A percentile compares a stretch with the other conserved stretches of the same genome.
phyloP scores from a whole-genome alignment of 2,113 vertebrate genomes.

The Cyphomyrus plagiostoma region DNA sequence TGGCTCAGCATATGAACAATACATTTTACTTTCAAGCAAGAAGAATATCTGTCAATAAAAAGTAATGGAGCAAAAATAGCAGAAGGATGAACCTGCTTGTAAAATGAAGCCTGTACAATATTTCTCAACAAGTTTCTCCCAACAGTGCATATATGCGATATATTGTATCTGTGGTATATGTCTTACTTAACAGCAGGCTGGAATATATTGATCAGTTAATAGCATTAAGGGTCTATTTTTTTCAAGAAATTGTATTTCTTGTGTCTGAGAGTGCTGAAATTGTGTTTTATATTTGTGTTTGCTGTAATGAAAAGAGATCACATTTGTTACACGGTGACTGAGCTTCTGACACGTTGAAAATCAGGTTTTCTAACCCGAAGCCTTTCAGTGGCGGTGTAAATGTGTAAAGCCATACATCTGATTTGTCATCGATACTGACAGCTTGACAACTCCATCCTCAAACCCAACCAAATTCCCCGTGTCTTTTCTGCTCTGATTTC shows the following conservation, averaged over 20 bases:
- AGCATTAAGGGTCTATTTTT: background rate
- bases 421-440: background rate
- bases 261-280: background rate
- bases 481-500: slow-evolving; percentile 15
- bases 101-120: background rate
- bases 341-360: background rate
- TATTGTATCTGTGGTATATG: background rate
- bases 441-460: background rate
- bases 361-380: background rate
- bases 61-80: background rate
- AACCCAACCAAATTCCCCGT: background rate
- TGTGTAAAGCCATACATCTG: background rate
- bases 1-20: background rate
- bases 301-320: background rate
- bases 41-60: background rate
- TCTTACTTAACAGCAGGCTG: background rate
- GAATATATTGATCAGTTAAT: background rate
- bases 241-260: background rate
- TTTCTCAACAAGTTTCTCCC: background rate
- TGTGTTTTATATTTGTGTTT: background rate
- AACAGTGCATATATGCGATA: background rate
- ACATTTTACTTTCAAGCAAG: background rate
- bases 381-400: background rate
- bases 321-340: background rate
- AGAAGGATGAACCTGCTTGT: background rate